A percentile compares a stretch with the other conserved stretches of the same genome.
phyloP scores from a whole-genome alignment of 1,140 invertebrate genomes.

The Drosophila willistoni region DNA sequence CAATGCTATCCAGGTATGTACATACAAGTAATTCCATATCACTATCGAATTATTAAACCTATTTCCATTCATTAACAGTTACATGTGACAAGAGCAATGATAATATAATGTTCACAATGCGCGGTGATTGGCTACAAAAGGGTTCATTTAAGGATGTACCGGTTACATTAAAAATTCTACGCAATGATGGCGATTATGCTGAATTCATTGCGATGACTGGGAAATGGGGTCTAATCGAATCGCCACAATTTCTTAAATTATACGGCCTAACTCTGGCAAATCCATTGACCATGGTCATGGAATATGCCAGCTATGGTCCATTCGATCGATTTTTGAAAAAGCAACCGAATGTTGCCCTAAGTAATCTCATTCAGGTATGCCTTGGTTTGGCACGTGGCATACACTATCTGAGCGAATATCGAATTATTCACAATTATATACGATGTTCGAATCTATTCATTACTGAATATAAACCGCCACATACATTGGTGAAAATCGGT shows the following conservation, averaged over 20 bases:
- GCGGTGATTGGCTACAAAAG: slow-evolving; percentile 87
- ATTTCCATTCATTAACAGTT: slow-evolving; percentile 77
- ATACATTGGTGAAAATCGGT: slow-evolving; percentile 89
- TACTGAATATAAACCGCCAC: slow-evolving; percentile 85
- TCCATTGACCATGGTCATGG: slow-evolving; percentile 91
- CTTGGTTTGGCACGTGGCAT: slow-evolving; percentile 90
- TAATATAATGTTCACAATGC: slow-evolving; percentile 86
- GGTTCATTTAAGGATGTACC: slow-evolving; percentile 87
- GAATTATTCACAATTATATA: slow-evolving; percentile 93
- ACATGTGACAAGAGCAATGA: slow-evolving; percentile 86
- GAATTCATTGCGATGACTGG: slow-evolving; percentile 90
- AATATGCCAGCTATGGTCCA: slow-evolving; percentile 90
- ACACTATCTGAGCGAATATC: slow-evolving; percentile 86
- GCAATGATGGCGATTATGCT: slow-evolving; percentile 86
- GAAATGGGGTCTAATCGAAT: slow-evolving; percentile 90
- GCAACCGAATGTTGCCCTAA: slow-evolving; percentile 85
- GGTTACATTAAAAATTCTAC: slow-evolving; percentile 90
- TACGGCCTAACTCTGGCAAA: slow-evolving; percentile 90
- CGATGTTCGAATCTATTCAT: slow-evolving; percentile 93
- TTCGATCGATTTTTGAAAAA: slow-evolving; percentile 89
- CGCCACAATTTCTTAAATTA: slow-evolving; percentile 88
- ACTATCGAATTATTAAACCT: too few relatives aligned
- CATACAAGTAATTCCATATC: not conserved
- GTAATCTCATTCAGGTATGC: slow-evolving; percentile 91
- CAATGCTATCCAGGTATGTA: slow-evolving; percentile 86